Percentiles rank a stretch among this genome's conserved stretches.
Evolutionary conservation across 2,113 vertebrate species (phyloP).

Genomic region (Lepus americanus): DNA sequence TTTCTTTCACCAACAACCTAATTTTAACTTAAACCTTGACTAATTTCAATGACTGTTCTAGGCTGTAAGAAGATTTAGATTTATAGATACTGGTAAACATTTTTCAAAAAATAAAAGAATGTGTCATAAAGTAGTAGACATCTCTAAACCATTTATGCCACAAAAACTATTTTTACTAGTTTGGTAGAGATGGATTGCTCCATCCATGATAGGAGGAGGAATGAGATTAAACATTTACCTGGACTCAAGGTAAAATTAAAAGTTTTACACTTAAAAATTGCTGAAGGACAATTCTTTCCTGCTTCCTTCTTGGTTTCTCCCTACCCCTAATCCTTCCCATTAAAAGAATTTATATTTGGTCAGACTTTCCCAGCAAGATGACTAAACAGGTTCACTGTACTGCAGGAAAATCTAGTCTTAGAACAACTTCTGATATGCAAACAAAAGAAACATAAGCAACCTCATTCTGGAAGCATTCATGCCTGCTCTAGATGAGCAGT

Average conservation of each 20-base stretch:
- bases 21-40: conserved; percentile 13
- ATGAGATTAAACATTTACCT: not conserved
- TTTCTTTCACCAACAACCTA: not conserved
- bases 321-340: not conserved
- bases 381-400: not conserved
- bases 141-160: not conserved
- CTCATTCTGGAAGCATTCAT: not conserved
- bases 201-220: not conserved
- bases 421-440: not conserved
- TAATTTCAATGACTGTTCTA: not conserved
- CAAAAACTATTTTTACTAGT: not conserved
- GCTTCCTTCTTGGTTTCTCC: not conserved
- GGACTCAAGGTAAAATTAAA: not conserved
- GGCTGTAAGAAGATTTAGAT: not conserved
- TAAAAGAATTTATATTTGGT: conserved; percentile 30
- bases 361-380: not conserved
- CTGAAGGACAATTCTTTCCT: not conserved
- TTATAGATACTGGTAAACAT: not conserved
- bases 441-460: not conserved
- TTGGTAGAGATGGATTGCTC: not conserved
- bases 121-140: not conserved
- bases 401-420: not conserved
- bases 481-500: not conserved
- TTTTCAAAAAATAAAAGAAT: conserved; percentile 5
- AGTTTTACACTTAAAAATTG: conserved; percentile 20